phyloP scores from a whole-genome alignment of 2,888 invertebrate genomes.

The Conus canariensis region DNA sequence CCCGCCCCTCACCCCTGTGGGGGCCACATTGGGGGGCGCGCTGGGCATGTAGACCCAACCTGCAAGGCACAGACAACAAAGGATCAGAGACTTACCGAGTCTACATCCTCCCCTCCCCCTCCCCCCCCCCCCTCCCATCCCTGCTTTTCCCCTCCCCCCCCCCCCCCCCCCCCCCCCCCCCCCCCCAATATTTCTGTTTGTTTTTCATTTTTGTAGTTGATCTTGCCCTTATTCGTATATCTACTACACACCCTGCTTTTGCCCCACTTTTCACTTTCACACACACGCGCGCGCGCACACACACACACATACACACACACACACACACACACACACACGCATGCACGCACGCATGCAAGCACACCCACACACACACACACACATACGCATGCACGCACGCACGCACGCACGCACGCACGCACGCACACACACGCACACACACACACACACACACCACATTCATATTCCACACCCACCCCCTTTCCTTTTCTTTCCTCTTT shows the following conservation, averaged over 20 bases:
- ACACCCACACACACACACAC: conserved; percentile 3
- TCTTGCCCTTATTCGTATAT: too few relatives aligned
- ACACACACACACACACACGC: neutral
- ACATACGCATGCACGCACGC: neutral
- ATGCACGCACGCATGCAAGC: neutral
- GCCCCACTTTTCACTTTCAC: too few relatives aligned
- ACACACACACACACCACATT: neutral
- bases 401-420: neutral
- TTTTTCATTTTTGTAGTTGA: too few relatives aligned
- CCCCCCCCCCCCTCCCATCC: too few relatives aligned
- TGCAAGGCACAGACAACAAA: neutral
- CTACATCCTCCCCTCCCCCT: too few relatives aligned
- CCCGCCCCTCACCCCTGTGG: conserved; percentile 88
- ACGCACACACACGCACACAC: neutral
- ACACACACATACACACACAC: neutral
- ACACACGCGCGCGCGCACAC: too few relatives aligned
- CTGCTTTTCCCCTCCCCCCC: too few relatives aligned
- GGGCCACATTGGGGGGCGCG: conserved; percentile 81
- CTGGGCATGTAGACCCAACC: conserved; percentile 51
- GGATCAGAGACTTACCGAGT: too few relatives aligned
- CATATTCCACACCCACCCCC: neutral
- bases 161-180: too few relatives aligned
- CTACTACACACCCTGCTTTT: too few relatives aligned
- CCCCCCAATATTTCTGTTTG: too few relatives aligned
- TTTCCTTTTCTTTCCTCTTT: too few relatives aligned